Evolutionary conservation across 2,113 vertebrate species (phyloP).

Genomic region (Montifringilla adamsi): DNA sequence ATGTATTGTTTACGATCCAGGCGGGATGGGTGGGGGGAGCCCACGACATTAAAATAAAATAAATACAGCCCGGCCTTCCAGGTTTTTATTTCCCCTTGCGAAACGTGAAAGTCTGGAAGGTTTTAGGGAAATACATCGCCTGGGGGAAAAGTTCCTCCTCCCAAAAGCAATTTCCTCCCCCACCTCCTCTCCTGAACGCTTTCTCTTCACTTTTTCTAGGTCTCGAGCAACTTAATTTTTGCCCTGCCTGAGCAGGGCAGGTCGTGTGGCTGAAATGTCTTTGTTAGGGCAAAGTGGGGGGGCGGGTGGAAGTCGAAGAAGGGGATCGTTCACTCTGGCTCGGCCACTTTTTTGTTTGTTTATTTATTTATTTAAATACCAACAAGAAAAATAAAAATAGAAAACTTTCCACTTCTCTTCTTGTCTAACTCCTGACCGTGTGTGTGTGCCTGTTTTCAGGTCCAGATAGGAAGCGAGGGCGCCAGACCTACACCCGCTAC

Average conservation of each 20-base stretch:
- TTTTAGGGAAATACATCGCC: slow-evolving; percentile 69
- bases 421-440: neutral
- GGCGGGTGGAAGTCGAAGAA: neutral
- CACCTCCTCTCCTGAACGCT: slow-evolving; percentile 7
- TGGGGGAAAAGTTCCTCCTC: slow-evolving; percentile 57
- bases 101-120: slow-evolving; percentile 56
- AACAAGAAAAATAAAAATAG: neutral
- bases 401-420: neutral
- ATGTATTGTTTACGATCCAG: slow-evolving; percentile 18
- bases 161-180: slow-evolving; percentile 52
- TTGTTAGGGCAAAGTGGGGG: slow-evolving; percentile 36
- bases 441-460: slow-evolving; percentile 69
- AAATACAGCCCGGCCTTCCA: slow-evolving; percentile 10
- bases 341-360: neutral
- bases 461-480: slow-evolving; percentile 85
- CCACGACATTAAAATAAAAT: slow-evolving; percentile 46
- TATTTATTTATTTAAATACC: neutral
- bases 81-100: slow-evolving; percentile 59
- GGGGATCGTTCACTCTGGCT: neutral
- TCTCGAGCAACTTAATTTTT: slow-evolving; percentile 42
- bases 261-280: slow-evolving; percentile 25
- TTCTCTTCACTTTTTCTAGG: slow-evolving; percentile 7
- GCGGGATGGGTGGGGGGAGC: neutral
- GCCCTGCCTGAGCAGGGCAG: neutral
- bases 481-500: slow-evolving; percentile 90